These are phyloP conservation scores for Drosophila dives DNA, from an alignment of 2,888 invertebrate species.

Conservation along the genomic window DNA sequence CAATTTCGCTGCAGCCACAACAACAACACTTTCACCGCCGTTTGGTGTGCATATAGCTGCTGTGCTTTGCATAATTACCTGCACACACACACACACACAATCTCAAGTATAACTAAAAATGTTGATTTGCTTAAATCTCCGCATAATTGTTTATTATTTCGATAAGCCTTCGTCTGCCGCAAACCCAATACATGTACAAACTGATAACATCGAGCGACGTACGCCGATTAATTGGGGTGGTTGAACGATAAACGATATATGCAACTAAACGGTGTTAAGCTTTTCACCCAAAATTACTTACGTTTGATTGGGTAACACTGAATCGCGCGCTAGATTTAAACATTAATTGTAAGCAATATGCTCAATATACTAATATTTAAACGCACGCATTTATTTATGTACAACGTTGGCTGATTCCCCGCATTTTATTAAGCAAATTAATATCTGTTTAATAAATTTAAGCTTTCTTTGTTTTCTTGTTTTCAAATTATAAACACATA, in stretches of 20 bases:
- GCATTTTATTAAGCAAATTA: constrained; percentile 35
- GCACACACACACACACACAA: constrained; percentile 21
- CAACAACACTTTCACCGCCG: constrained; percentile 59
- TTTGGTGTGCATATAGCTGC: constrained; percentile 40
- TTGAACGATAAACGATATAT: constrained; percentile 16
- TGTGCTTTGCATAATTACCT: constrained; percentile 63
- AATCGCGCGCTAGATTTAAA: background rate
- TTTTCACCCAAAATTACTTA: background rate
- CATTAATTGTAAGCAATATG: background rate
- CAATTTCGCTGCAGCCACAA: constrained; percentile 53
- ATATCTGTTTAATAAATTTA: constrained; percentile 33
- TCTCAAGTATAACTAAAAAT: constrained; percentile 32
- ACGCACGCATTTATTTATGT: background rate
- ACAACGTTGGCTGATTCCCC: constrained; percentile 8
- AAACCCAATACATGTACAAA: constrained; percentile 45
- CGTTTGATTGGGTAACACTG: constrained; percentile 5
- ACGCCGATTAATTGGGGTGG: constrained; percentile 27
- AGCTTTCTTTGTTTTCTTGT: constrained; percentile 33
- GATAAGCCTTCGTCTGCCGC: constrained; percentile 51
- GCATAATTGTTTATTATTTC: constrained; percentile 61
- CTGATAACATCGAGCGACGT: constrained; percentile 30
- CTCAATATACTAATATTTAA: background rate
- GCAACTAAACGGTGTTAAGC: constrained; percentile 6
- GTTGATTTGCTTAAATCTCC: constrained; percentile 44
- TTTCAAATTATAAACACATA: constrained; percentile 44